These are phyloP conservation scores for Pogonophryne albipinna DNA, from an alignment of 2,797 vertebrate species.

Conservation along the genomic window DNA sequence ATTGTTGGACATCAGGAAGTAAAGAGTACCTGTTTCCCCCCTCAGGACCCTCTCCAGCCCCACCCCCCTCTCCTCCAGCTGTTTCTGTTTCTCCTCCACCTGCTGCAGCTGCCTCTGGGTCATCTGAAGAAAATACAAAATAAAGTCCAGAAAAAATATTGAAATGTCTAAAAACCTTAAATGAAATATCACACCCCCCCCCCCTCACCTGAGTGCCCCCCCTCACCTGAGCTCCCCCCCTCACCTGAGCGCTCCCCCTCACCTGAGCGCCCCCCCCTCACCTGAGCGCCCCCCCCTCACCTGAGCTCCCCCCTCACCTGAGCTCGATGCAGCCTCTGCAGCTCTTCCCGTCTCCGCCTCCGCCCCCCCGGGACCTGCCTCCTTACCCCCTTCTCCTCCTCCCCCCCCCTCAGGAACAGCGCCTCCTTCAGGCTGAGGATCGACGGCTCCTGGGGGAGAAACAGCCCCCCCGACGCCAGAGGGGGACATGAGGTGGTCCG, in stretches of 20 bases:
- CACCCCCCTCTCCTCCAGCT: conserved; percentile 93
- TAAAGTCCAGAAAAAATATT: no score
- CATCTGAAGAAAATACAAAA: conserved; percentile 79
- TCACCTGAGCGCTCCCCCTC: conserved; percentile 92
- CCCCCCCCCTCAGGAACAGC: conserved; percentile 85
- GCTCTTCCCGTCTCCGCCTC: conserved; percentile 93
- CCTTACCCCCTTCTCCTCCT: conserved; percentile 89
- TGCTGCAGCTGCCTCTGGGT: conserved; percentile 96
- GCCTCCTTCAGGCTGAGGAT: conserved; percentile 75
- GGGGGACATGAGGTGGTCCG: conserved; percentile 72
- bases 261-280: not conserved
- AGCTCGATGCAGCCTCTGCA: conserved; percentile 94
- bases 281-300: no score
- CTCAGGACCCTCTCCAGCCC: conserved; percentile 94
- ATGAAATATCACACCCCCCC: no score
- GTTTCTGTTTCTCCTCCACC: conserved; percentile 95
- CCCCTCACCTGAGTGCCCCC: no score
- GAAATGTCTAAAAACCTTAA: no score
- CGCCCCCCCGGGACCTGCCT: conserved; percentile 91
- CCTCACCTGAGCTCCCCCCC: not conserved
- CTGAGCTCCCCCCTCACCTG: conserved; percentile 83
- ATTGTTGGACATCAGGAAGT: not conserved
- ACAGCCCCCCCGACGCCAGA: conserved; percentile 70
- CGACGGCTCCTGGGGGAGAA: conserved; percentile 67
- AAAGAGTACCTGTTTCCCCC: conserved; percentile 92